Base-by-base conservation (phyloP, 2,888 invertebrate species). In the Noctua pronuba region DNA sequence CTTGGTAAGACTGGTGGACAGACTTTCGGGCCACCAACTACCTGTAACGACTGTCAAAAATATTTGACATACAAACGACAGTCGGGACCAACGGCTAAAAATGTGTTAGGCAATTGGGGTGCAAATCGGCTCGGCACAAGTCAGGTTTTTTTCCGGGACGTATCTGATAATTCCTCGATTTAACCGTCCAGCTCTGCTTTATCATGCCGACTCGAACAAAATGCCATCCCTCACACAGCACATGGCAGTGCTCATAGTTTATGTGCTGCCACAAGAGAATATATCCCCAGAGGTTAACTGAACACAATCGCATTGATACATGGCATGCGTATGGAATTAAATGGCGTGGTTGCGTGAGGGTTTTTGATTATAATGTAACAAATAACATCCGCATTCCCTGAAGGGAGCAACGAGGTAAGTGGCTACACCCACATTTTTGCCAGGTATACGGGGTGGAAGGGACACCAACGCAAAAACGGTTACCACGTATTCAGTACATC, bases 311-410 rank as follows among this genome's bases (percentile, higher is more conserved):
- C 18, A 7, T 11, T 44, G 46, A 46, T 46, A 66, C 31, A 65
- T 46, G 18, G 35, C 35, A 13, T n/a, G 38, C 35, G 28, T 38
- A 24, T 52, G 21, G 38, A 67, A 73, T 73, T 24, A 67, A 73
- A 28, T 68, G 21, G 49, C 49, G 49, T 28, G 28, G 21, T 31
- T 24, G 8, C n/a, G 44, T 7, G 18, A 21, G 16, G 2, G 24
- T 44, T 46, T 72, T n/a, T 66, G 72, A 21, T n/a, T n/a, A 72
- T n/a, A 46, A 46, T 38, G 28, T 38, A 28, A 21, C 35, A 24
- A 38, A 49, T 49, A 21, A 49, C 21, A 8, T 35, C 31, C 35
- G n/a, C 35, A 65, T 18, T 41, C 64, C n/a, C 18, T 7, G 3
- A 13, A 66, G 13, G 21, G 35, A 21, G 16, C 10, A 11, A 52